Evolutionary conservation across 2,888 invertebrate genomes (phyloP).

Genomic region (Oscheius sp.): DNA sequence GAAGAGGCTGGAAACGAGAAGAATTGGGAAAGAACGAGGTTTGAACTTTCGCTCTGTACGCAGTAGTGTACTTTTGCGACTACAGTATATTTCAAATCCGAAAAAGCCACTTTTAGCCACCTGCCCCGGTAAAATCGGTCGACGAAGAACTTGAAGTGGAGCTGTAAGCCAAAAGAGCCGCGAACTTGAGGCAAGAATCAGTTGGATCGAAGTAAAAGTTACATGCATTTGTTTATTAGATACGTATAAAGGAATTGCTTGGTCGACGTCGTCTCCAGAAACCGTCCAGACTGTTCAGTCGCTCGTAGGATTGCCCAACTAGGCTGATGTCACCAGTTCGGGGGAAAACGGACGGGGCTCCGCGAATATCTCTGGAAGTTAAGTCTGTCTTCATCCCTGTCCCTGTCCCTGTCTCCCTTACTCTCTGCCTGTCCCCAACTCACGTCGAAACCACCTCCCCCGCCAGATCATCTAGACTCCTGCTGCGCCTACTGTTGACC

Average conservation of each 20-base stretch:
- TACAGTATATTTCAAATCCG: slow-evolving; percentile 7
- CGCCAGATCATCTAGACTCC: slow-evolving; percentile 56
- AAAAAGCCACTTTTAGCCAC: too few relatives aligned
- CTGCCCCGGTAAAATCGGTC: too few relatives aligned
- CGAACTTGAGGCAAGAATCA: too few relatives aligned
- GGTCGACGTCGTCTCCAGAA: slow-evolving; percentile 57
- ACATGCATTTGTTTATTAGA: background rate
- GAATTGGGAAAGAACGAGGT: too few relatives aligned
- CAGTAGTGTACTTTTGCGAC: too few relatives aligned
- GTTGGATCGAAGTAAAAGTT: background rate
- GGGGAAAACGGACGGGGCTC: slow-evolving; percentile 47
- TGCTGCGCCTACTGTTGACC: slow-evolving; percentile 44
- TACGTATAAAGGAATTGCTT: slow-evolving; percentile 17
- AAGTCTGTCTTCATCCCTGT: too few relatives aligned
- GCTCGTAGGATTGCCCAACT: slow-evolving; percentile 63
- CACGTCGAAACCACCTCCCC: slow-evolving; percentile 55
- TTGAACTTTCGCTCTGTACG: too few relatives aligned
- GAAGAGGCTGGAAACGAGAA: too few relatives aligned
- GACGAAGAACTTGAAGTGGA: too few relatives aligned
- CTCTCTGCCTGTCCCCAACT: background rate
- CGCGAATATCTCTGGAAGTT: slow-evolving; percentile 11
- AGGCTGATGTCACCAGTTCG: slow-evolving; percentile 55
- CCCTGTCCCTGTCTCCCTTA: background rate
- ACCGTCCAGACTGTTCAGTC: slow-evolving; percentile 58
- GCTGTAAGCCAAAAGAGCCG: too few relatives aligned